Conservation (phyloP, 1,140 invertebrate genomes). For the Leptinotarsa texana region DNA sequence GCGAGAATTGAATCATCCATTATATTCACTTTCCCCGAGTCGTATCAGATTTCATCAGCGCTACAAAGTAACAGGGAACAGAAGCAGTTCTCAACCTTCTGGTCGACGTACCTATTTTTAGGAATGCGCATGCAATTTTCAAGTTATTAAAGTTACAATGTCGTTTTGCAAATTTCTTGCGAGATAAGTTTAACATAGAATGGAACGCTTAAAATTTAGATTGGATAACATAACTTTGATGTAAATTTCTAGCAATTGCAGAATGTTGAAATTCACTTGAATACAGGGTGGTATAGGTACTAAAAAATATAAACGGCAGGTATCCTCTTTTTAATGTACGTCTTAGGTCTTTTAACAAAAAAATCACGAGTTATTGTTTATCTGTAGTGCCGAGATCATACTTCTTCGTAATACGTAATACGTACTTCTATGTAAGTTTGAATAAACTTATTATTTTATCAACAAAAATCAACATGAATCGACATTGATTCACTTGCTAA, state of each 20-base stretch:
- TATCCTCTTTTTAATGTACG: no score
- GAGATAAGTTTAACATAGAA: slow-evolving; percentile 24
- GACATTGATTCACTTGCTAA: no score
- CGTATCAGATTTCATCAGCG: neutral
- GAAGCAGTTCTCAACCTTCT: neutral
- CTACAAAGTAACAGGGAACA: neutral
- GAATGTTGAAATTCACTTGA: neutral
- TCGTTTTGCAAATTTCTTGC: slow-evolving; percentile 12
- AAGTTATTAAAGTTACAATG: slow-evolving; percentile 30
- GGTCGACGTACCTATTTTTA: slow-evolving; percentile 11
- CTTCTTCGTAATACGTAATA: no score
- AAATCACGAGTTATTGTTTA: no score
- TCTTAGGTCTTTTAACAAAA: no score
- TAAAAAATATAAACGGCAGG: no score
- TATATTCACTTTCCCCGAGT: neutral
- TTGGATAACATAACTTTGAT: slow-evolving; percentile 27
- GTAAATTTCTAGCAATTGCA: slow-evolving; percentile 6
- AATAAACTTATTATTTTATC: no score
- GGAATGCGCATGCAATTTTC: slow-evolving; percentile 22
- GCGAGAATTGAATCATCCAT: neutral
- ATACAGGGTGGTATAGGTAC: no score
- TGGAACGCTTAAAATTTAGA: slow-evolving; percentile 28
- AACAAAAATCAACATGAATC: no score
- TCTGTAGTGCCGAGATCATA: no score
- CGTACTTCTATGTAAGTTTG: no score